phyloP scores from a whole-genome alignment of 2,888 invertebrate species.

The Laothoe populi region DNA sequence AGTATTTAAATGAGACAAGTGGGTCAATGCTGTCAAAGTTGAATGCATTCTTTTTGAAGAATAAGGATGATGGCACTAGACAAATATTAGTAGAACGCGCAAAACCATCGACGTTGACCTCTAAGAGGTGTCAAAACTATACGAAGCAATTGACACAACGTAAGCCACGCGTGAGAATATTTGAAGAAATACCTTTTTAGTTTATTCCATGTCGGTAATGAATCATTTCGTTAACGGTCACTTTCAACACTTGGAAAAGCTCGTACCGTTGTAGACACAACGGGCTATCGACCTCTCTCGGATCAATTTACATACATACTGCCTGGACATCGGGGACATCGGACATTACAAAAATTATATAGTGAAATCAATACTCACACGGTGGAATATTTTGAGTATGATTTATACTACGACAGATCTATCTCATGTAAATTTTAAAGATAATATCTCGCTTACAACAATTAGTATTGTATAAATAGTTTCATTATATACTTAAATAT shows the following conservation, averaged over 20 bases:
- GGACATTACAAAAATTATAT: conserved; percentile 48
- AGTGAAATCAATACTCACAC: conserved; percentile 44
- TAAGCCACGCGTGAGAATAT: conserved; percentile 79
- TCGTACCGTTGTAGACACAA: conserved; percentile 59
- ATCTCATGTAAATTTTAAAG: conserved; percentile 36
- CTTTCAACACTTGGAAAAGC: conserved; percentile 68
- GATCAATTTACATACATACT: conserved; percentile 67
- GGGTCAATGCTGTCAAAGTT: conserved; percentile 48
- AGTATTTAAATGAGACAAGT: conserved; percentile 43
- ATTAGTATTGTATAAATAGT: conserved; percentile 39
- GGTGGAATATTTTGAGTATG: conserved; percentile 35
- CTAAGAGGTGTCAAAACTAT: conserved; percentile 75
- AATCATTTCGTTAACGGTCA: conserved; percentile 80
- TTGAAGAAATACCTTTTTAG: conserved; percentile 77
- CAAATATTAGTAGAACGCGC: conserved; percentile 69
- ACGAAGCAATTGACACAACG: conserved; percentile 71
- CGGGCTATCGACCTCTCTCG: conserved; percentile 61
- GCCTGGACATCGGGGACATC: conserved; percentile 50
- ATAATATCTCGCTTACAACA: conserved; percentile 35
- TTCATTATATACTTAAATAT: conserved; percentile 31
- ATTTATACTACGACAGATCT: conserved; percentile 38
- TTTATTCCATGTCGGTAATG: conserved; percentile 79
- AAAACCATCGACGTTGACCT: conserved; percentile 75
- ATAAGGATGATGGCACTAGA: conserved; percentile 58
- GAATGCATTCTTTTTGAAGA: conserved; percentile 55